Conservation (phyloP, 2,113 vertebrate genomes). For the Cephalopterus ornatus region DNA sequence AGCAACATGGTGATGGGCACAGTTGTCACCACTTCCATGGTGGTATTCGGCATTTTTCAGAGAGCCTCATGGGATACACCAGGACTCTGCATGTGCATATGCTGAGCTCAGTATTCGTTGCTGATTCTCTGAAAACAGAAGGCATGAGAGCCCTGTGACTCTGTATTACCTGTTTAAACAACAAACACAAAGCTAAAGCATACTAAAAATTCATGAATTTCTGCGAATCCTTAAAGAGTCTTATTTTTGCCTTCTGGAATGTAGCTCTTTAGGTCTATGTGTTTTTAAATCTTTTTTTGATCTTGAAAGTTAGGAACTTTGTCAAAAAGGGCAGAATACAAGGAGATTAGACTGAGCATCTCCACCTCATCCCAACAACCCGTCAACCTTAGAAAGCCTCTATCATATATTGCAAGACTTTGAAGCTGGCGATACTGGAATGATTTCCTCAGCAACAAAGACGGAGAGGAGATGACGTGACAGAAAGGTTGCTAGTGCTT, state of each 20-base stretch:
- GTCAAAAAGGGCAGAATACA: not conserved
- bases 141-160: not conserved
- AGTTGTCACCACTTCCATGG: not conserved
- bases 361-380: not conserved
- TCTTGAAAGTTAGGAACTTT: not conserved
- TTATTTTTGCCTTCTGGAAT: not conserved
- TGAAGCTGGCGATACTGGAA: not conserved
- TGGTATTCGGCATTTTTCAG: not conserved
- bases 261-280: not conserved
- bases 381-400: not conserved
- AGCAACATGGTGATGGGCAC: fast-evolving
- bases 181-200: not conserved
- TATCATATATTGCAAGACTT: not conserved
- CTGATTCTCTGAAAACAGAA: not conserved
- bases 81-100: not conserved
- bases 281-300: not conserved
- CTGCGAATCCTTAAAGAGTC: not conserved
- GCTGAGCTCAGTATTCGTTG: not conserved
- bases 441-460: not conserved
- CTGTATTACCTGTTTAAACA: not conserved
- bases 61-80: not conserved
- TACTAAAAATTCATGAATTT: not conserved
- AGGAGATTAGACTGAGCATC: not conserved
- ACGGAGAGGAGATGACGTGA: not conserved
- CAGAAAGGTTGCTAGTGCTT: not conserved